Evolutionary conservation across 2,113 vertebrate genomes (phyloP), one percentile per base, ranked within the genome.

Genomic region (Oncorhynchus keta): DNA sequence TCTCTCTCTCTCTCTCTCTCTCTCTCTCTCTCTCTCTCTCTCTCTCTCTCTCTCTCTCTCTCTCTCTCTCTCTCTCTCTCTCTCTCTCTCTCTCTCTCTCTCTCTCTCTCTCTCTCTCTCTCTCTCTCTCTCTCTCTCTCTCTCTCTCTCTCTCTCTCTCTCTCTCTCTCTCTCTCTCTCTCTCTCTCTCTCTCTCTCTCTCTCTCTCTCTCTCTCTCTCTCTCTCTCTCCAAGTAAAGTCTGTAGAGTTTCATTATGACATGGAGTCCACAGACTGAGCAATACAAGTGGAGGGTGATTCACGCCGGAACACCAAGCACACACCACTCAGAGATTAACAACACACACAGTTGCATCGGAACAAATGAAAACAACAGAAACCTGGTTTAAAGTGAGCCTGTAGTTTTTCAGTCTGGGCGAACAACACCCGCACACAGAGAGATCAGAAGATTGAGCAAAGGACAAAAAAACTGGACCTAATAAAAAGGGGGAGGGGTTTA

Each of bases 381-480:
- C 2, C 39, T 45, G 39, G 9, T 45, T 45, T 45, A 9, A 45
- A 45, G 39, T 2, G 9, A 11, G 2, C 2, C 0, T 45, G 39
- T 45, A 11, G 39, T 45, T 45, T 45, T 45, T 45, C 39, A 45
- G 39, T 45, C 39, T 45, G 39, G 39, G 39, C 39, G 3, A 45
- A 45, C 39, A 9, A 45, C 39, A 45, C 2, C 39, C 39, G 9
- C 84, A 87, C 89, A 92, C 86, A 88, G 64, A 89, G 83, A 90
- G 75, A 91, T 85, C n/a, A 78, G 72, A 61, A 59, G 85, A 85
- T 80, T 51, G 59, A 90, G 86, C 88, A 84, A 72, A 85, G 75
- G 78, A 86, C 77, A 48, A 70, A 86, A 85, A 55, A 72, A 55
- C 12, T 55, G 51, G 3, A 5, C 16, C 51, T 11, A 65, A 72